Evolutionary conservation across 2,888 invertebrate genomes (phyloP).

Genomic region (Mycalesis mineus): DNA sequence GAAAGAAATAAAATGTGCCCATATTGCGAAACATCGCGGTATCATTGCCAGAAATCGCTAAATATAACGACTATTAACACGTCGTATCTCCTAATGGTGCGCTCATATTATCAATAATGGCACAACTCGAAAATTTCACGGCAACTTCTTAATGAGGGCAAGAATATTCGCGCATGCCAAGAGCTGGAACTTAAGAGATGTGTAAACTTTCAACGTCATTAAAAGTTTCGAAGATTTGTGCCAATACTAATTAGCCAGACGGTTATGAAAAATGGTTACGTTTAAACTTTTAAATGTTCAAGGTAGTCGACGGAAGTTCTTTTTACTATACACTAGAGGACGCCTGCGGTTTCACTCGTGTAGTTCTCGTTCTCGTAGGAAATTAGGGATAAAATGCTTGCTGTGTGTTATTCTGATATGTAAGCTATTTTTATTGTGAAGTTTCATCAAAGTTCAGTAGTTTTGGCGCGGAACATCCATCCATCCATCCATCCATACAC

Average conservation of each 20-base stretch:
- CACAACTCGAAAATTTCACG: constrained; percentile 59
- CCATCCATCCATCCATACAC: too few relatives aligned
- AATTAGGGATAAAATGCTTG: too few relatives aligned
- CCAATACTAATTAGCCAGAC: constrained; percentile 71
- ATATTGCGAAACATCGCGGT: background rate
- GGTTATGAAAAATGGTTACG: constrained; percentile 42
- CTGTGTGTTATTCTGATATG: too few relatives aligned
- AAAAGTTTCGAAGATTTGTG: constrained; percentile 75
- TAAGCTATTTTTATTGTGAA: too few relatives aligned
- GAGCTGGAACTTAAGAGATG: constrained; percentile 64
- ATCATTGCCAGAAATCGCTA: constrained; percentile 1
- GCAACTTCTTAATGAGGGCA: constrained; percentile 71
- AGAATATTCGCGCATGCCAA: constrained; percentile 62
- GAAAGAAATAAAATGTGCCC: background rate
- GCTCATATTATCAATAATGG: constrained; percentile 58
- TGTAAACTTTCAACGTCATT: constrained; percentile 75
- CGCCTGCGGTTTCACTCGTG: too few relatives aligned
- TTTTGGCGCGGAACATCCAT: too few relatives aligned
- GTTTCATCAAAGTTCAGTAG: too few relatives aligned
- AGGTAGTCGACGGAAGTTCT: background rate
- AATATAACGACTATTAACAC: constrained; percentile 19
- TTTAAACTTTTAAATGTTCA: constrained; percentile 12
- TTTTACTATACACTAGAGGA: too few relatives aligned
- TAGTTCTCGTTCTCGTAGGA: too few relatives aligned
- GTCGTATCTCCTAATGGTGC: constrained; percentile 22